Percentiles rank a stretch among this genome's conserved stretches.
Conservation (phyloP, 1,140 invertebrate species). For the Rhyacophila brunnea region DNA sequence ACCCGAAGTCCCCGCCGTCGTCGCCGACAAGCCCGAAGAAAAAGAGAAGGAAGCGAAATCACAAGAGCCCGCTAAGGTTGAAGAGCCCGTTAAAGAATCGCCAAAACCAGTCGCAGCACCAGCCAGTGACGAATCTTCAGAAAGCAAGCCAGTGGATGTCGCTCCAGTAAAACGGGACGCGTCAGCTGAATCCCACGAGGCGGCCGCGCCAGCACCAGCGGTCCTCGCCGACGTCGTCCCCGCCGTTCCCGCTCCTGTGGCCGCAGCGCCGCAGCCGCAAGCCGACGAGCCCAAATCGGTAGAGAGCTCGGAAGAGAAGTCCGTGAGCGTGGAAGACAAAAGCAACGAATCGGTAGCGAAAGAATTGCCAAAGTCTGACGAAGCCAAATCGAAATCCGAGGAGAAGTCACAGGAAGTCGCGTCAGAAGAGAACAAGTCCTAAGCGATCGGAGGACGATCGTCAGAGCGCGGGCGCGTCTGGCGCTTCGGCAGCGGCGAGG, state of each 20-base stretch:
- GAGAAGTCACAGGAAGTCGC: slow-evolving; percentile 17
- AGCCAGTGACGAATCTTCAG: slow-evolving; percentile 9
- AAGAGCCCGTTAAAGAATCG: slow-evolving; percentile 5
- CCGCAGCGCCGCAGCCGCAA: slow-evolving; percentile 2
- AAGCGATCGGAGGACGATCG: slow-evolving; percentile 2
- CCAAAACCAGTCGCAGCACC: neutral
- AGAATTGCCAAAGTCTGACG: slow-evolving; percentile 14
- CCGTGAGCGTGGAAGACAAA: slow-evolving; percentile 19
- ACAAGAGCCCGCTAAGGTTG: slow-evolving; percentile 2
- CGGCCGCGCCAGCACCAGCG: neutral
- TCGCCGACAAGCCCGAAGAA: slow-evolving; percentile 7
- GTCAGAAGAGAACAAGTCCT: slow-evolving; percentile 25
- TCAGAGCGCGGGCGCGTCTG: slow-evolving; percentile 1
- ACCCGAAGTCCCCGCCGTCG: slow-evolving; percentile 7
- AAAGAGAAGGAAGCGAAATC: neutral
- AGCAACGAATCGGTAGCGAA: slow-evolving; percentile 14
- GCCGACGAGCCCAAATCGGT: slow-evolving; percentile 16
- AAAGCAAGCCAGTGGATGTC: neutral
- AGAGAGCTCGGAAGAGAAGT: slow-evolving; percentile 27
- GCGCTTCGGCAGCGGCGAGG: slow-evolving; percentile 5
- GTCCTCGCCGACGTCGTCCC: neutral
- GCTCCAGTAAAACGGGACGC: slow-evolving; percentile 7
- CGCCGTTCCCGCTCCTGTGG: neutral
- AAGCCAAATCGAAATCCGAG: slow-evolving; percentile 12
- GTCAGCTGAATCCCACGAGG: neutral